phyloP scores from a whole-genome alignment of 2,888 invertebrate genomes.

The Noctua comes region DNA sequence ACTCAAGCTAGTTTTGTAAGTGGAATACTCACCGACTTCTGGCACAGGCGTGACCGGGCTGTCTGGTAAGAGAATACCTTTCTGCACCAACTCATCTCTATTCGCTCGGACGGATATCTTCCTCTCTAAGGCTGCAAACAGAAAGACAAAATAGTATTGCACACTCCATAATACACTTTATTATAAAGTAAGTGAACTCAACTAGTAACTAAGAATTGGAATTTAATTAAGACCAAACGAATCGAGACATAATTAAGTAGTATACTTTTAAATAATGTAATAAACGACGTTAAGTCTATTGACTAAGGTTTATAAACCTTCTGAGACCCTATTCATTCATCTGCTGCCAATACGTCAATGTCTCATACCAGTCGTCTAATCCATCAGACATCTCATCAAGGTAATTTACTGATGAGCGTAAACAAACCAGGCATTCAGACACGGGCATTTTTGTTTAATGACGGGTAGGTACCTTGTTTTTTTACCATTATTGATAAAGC shows the following conservation, averaged over 20 bases:
- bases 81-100: constrained; percentile 98
- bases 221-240: neutral
- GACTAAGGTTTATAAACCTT: too few species aligned
- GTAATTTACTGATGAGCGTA: neutral
- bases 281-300: neutral
- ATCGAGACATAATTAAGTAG: neutral
- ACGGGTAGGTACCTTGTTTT: neutral
- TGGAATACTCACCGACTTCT: constrained; percentile 93
- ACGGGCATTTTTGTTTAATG: constrained; percentile 6
- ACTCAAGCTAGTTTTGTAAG: neutral
- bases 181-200: neutral
- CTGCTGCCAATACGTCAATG: neutral
- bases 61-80: constrained; percentile 98
- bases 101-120: constrained; percentile 99
- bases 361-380: neutral
- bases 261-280: neutral
- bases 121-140: constrained; percentile 96
- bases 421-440: neutral
- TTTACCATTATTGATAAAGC: constrained; percentile 23
- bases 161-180: neutral
- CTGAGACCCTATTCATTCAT: neutral
- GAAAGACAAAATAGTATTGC: constrained; percentile 50
- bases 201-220: neutral
- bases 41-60: constrained; percentile 96
- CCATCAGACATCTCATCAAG: neutral